phyloP scores from a whole-genome alignment of 2,888 invertebrate genomes.

The Macrophya alboannulata region DNA sequence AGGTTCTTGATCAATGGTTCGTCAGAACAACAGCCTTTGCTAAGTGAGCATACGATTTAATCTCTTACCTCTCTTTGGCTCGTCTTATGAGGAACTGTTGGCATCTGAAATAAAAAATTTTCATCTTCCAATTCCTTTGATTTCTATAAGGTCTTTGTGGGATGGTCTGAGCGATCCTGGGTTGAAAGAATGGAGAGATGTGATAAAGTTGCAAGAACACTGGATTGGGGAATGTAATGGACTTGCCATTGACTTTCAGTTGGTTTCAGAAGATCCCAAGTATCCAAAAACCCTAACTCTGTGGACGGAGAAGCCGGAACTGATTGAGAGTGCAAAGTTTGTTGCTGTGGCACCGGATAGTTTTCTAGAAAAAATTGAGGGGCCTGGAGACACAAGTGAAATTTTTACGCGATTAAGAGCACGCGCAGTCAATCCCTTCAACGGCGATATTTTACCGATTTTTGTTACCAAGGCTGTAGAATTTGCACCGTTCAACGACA shows the following conservation, averaged over 20 bases:
- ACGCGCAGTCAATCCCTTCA: constrained; percentile 88
- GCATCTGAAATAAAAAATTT: background rate
- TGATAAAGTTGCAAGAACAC: constrained; percentile 91
- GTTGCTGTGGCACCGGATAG: constrained; percentile 84
- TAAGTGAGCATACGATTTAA: constrained; percentile 81
- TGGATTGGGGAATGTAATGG: constrained; percentile 96
- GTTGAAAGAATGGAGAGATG: constrained; percentile 91
- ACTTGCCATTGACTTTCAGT: constrained; percentile 85
- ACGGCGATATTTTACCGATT: constrained; percentile 84
- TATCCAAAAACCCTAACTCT: constrained; percentile 81
- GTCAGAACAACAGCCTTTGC: constrained; percentile 94
- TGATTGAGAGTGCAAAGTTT: constrained; percentile 87
- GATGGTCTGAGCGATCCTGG: constrained; percentile 87
- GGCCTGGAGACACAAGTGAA: constrained; percentile 66
- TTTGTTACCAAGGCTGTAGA: constrained; percentile 84
- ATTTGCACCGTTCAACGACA: constrained; percentile 86
- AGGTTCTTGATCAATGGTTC: constrained; percentile 96
- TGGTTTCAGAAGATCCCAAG: constrained; percentile 76
- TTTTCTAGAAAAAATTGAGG: constrained; percentile 79
- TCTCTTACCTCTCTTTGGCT: constrained; percentile 19
- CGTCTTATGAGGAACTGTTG: background rate
- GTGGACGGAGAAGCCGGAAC: constrained; percentile 90
- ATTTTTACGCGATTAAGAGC: constrained; percentile 74
- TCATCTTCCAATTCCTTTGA: constrained; percentile 25
- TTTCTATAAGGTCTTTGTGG: constrained; percentile 77